Percentiles rank a stretch among this genome's conserved stretches.
Evolutionary conservation across 2,113 vertebrate genomes (phyloP).

Genomic region (Nycticryphes semicollaris): DNA sequence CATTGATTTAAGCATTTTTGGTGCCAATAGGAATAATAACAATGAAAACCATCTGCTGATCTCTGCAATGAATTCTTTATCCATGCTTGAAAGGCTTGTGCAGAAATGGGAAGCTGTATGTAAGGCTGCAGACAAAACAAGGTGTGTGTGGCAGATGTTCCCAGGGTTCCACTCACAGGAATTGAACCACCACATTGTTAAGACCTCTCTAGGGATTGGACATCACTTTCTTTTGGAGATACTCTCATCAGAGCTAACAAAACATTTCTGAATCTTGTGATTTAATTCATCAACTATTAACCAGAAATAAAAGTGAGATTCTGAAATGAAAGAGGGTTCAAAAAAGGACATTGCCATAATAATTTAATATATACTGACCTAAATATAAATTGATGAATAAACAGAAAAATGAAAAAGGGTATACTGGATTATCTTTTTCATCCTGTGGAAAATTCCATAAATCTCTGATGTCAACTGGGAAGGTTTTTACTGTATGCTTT

Average conservation of each 20-base stretch:
- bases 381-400: not conserved
- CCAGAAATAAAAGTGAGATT: not conserved
- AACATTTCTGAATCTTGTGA: not conserved
- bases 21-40: conserved; percentile 28
- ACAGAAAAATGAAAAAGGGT: not conserved
- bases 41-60: conserved; percentile 39
- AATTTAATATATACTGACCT: not conserved
- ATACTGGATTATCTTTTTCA: not conserved
- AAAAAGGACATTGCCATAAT: not conserved
- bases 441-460: conserved; percentile 1
- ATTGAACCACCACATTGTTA: not conserved
- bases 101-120: not conserved
- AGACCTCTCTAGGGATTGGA: not conserved
- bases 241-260: not conserved
- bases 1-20: conserved; percentile 30
- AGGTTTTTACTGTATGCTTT: not conserved
- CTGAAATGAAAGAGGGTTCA: not conserved
- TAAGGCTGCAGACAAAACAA: not conserved
- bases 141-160: not conserved
- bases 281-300: not conserved
- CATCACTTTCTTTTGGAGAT: not conserved
- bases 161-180: not conserved
- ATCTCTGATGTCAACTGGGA: not conserved
- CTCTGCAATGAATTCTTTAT: not conserved
- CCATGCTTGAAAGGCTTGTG: not conserved